Base-by-base conservation (phyloP, 2,888 invertebrate species). In the Thysanoteuthis rhombus region DNA sequence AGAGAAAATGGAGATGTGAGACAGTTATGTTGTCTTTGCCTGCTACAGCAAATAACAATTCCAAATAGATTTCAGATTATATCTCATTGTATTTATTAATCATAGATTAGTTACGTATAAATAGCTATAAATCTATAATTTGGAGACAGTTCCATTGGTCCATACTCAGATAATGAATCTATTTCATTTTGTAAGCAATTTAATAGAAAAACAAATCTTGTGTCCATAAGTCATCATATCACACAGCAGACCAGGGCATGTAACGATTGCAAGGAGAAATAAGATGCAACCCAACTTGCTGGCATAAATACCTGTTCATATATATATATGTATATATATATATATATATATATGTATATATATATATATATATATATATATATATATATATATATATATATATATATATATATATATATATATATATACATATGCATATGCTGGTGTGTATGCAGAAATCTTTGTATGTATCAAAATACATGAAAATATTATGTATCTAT, bases 11-110 rank as follows among this genome's bases (percentile, higher is more conserved):
- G n/a, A 75, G 75, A 75, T 10, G 1, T 22, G 75, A 75, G 75
- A 75, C 75, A 75, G 75, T n/a, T 75, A n/a, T n/a, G 75, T n/a
- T 75, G 75, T 75, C 75, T 75, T 75, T 75, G 75, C 75, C 75
- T n/a, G 75, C 75, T 75, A 36, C 75, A 75, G 75, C 75, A 75
- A 75, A 75, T 75, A 75, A 36, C 36, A 36, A 36, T 75, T 75
- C 36, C n/a, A 75, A 75, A 75, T 75, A 75, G 75, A 75, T 75
- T 75, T 75, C 75, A 75, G 36, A 36, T 75, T 75, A 58, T 28
- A 32, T 58, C 58, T 58, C 28, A 75, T 75, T 75, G 75, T 75
- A 36, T 75, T 75, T 75, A 75, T 75, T 75, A 75, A 75, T 75
- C 75, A 36, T 16, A 36, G 75, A 75, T 75, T 75, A 75, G 75